phyloP scores from a whole-genome alignment of 2,888 invertebrate species.

The Arenicola marina region DNA sequence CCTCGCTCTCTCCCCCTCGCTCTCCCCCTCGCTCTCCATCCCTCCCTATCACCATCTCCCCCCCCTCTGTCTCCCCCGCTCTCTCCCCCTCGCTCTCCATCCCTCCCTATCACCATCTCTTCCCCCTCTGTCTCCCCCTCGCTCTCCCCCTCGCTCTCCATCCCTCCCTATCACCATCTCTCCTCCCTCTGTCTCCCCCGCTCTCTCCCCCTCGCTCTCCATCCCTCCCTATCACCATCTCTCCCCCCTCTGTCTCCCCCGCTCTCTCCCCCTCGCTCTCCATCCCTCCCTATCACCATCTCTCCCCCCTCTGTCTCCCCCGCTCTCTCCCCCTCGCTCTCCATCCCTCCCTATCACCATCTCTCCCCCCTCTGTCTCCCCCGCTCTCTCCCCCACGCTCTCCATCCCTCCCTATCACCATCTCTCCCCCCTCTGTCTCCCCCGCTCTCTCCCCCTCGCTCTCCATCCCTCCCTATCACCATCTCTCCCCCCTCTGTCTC shows the following conservation, averaged over 20 bases:
- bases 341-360: neutral
- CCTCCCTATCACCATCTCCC: neutral
- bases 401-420: neutral
- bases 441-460: too few relatives aligned
- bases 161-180: neutral
- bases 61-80: neutral
- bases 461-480: neutral
- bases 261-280: too few relatives aligned
- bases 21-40: neutral
- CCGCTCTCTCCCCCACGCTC: too few relatives aligned
- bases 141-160: neutral
- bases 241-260: too few relatives aligned
- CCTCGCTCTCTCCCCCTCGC: conserved; percentile 2
- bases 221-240: neutral
- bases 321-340: too few relatives aligned
- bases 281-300: neutral
- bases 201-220: neutral
- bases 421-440: too few relatives aligned
- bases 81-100: neutral
- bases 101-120: neutral
- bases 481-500: too few relatives aligned
- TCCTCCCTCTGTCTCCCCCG: too few relatives aligned
- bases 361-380: too few relatives aligned
- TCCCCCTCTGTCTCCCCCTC: neutral
- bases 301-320: too few relatives aligned